phyloP scores from a whole-genome alignment of 1,140 invertebrate genomes.

The Cylas formicarius region DNA sequence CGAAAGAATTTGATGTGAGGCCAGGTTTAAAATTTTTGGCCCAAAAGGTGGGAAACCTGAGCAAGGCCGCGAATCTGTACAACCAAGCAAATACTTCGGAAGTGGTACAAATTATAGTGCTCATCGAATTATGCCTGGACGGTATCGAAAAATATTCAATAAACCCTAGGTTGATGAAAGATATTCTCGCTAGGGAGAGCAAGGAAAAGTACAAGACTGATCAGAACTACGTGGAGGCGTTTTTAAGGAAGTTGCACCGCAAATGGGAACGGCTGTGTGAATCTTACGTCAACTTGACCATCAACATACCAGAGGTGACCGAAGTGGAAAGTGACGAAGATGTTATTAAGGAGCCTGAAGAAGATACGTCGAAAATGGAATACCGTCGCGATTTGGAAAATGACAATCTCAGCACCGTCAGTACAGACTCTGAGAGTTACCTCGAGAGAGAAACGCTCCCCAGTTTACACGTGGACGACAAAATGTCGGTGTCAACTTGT shows the following conservation, averaged over 20 bases:
- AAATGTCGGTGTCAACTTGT: slow-evolving; percentile 20
- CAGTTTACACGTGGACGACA: slow-evolving; percentile 30
- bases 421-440: slow-evolving; percentile 39
- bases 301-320: slow-evolving; percentile 33
- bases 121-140: slow-evolving; percentile 72
- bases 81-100: slow-evolving; percentile 87
- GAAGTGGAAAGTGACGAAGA: slow-evolving; percentile 28
- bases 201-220: slow-evolving; percentile 50
- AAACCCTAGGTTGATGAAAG: slow-evolving; percentile 57
- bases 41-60: slow-evolving; percentile 84
- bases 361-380: too few relatives aligned
- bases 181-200: slow-evolving; percentile 52
- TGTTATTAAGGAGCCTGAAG: slow-evolving; percentile 18
- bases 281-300: slow-evolving; percentile 37
- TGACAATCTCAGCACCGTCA: slow-evolving; percentile 31
- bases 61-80: slow-evolving; percentile 84
- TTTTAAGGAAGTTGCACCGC: slow-evolving; percentile 35
- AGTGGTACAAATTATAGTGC: slow-evolving; percentile 79
- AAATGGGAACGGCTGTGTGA: slow-evolving; percentile 40
- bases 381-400: slow-evolving; percentile 19
- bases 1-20: slow-evolving; percentile 78
- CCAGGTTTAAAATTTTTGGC: slow-evolving; percentile 88
- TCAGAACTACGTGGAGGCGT: slow-evolving; percentile 46
- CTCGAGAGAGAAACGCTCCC: slow-evolving; percentile 36
- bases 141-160: slow-evolving; percentile 54